Conservation (phyloP, 1,140 invertebrate species). For the Ditylenchus dipsaci region DNA sequence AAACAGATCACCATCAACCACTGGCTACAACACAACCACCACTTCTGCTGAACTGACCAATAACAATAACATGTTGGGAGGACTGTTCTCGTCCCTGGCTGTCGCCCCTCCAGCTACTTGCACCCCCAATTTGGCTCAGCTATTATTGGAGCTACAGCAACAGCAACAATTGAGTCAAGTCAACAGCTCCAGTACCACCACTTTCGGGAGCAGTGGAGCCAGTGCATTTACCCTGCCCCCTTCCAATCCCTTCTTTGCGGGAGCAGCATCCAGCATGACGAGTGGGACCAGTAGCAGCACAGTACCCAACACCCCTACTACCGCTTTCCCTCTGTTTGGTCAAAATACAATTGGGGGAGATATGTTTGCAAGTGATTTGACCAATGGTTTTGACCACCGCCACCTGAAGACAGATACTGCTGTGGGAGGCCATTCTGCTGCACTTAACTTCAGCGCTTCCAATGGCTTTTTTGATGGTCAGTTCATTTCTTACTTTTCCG, state of each 20-base stretch:
- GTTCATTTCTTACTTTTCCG: background rate
- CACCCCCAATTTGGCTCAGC: background rate
- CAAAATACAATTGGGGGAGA: no score
- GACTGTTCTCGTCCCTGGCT: constrained; percentile 1
- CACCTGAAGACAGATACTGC: no score
- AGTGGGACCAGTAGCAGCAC: background rate
- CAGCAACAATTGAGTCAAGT: constrained; percentile 10
- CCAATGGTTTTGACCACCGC: no score
- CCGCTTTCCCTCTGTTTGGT: background rate
- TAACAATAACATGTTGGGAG: background rate
- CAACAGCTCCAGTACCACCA: constrained; percentile 6
- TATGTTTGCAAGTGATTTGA: no score
- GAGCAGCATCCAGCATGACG: background rate
- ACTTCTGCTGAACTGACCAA: no score
- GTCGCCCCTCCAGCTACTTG: background rate
- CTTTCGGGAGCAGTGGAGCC: background rate
- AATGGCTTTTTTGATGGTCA: background rate
- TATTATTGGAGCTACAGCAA: constrained; percentile 13
- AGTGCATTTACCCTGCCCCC: background rate
- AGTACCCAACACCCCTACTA: background rate
- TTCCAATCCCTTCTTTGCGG: background rate
- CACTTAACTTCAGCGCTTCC: background rate
- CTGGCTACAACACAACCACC: no score
- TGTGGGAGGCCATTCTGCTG: background rate
- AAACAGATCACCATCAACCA: background rate